Conservation (phyloP, 2,888 invertebrate genomes). For the Noctua comes region DNA sequence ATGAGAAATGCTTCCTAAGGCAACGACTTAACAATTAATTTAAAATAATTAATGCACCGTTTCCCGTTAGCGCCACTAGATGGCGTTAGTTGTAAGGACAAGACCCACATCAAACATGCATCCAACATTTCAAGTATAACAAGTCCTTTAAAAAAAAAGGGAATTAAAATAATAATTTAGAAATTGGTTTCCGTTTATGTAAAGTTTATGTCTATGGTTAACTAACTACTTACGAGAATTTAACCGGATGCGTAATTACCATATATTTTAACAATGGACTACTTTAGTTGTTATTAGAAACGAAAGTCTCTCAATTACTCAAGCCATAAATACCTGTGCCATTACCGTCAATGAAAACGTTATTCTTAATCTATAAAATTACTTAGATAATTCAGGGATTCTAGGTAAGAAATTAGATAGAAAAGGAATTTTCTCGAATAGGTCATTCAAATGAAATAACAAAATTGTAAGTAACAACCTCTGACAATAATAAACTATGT, state of each 20-base stretch:
- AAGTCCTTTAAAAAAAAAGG: not conserved
- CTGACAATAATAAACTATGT: conserved; percentile 10
- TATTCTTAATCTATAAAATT: conserved; percentile 2
- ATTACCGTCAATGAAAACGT: not conserved
- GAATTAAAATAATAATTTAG: conserved; percentile 21
- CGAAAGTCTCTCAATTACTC: conserved; percentile 29
- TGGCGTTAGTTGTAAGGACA: conserved; percentile 38
- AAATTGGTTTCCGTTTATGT: not conserved
- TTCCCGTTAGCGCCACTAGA: conserved; percentile 31
- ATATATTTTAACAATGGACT: conserved; percentile 4
- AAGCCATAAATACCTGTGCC: conserved; percentile 2
- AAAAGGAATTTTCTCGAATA: not conserved
- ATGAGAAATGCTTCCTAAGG: not conserved
- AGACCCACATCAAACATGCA: not conserved
- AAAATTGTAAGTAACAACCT: not conserved
- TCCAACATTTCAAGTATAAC: not conserved
- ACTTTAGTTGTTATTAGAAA: conserved; percentile 19
- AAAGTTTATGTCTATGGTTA: not conserved
- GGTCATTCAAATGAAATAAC: not conserved
- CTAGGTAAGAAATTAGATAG: not conserved
- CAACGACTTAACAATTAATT: not conserved
- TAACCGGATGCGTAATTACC: conserved; percentile 14
- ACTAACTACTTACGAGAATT: conserved; percentile 26
- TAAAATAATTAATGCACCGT: not conserved
- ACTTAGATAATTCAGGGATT: not conserved